phyloP scores from a whole-genome alignment of 2,888 invertebrate species.

The Helleia helle region DNA sequence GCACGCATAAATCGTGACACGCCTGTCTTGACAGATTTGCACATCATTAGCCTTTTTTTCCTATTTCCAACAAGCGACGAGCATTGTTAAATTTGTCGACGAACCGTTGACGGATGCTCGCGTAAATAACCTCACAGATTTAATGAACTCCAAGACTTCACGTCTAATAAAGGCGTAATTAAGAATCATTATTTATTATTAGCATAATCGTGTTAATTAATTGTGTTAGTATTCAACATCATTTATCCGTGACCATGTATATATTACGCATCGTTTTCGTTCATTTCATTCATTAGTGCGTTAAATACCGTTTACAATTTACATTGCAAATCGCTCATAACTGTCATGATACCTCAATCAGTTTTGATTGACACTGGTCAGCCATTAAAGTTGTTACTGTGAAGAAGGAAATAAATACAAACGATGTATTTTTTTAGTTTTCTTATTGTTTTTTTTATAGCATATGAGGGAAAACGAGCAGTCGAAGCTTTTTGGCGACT shows the following conservation, averaged over 20 bases:
- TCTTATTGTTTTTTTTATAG: too few species aligned
- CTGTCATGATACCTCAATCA: conserved; percentile 1
- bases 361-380: too few species aligned
- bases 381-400: too few species aligned
- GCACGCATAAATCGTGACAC: conserved; percentile 49
- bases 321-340: too few species aligned
- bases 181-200: conserved; percentile 6
- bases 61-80: conserved; percentile 28
- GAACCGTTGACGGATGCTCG: conserved; percentile 47
- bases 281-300: too few species aligned
- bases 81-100: conserved; percentile 69
- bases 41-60: conserved; percentile 51
- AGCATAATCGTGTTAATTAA: background rate
- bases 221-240: background rate
- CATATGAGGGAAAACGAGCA: too few species aligned
- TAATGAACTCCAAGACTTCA: conserved; percentile 25
- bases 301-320: too few species aligned
- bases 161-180: conserved; percentile 8
- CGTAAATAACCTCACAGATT: conserved; percentile 54
- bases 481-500: too few species aligned
- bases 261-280: too few species aligned
- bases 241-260: background rate
- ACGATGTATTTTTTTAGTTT: too few species aligned
- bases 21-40: conserved; percentile 58
- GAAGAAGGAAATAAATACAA: too few species aligned